phyloP scores from a whole-genome alignment of 2,113 vertebrate genomes.

The Calypte anna region DNA sequence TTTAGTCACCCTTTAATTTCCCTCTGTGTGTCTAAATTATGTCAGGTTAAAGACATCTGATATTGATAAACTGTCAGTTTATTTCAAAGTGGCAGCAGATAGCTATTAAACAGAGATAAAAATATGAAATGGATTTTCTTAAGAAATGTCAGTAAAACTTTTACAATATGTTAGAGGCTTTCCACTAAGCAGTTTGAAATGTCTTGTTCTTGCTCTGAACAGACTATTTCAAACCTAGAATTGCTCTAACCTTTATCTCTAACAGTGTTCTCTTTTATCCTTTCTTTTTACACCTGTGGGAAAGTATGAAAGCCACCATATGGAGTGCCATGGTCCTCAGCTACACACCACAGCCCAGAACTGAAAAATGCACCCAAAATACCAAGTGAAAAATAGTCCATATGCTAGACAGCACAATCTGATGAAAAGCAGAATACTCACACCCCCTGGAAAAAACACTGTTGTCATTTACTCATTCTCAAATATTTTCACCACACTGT shows the following conservation, averaged over 20 bases:
- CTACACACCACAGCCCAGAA: slow-evolving; percentile 3
- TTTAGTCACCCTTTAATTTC: not conserved
- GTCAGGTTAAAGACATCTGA: slow-evolving; percentile 41
- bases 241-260: slow-evolving; percentile 40
- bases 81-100: slow-evolving; percentile 58
- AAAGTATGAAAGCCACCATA: slow-evolving; percentile 51
- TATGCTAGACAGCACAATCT: slow-evolving; percentile 57
- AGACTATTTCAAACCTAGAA: slow-evolving; percentile 43
- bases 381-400: slow-evolving; percentile 54
- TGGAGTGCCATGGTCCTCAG: slow-evolving; percentile 12
- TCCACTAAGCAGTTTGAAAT: slow-evolving; percentile 36
- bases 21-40: not conserved
- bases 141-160: slow-evolving; percentile 71
- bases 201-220: slow-evolving; percentile 18
- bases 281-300: slow-evolving; percentile 55
- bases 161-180: slow-evolving; percentile 59
- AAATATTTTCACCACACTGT: slow-evolving; percentile 37
- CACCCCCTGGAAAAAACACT: not conserved
- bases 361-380: slow-evolving; percentile 36
- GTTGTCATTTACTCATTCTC: slow-evolving; percentile 42
- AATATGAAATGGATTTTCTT: slow-evolving; percentile 69
- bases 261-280: slow-evolving; percentile 22
- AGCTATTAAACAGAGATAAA: slow-evolving; percentile 68
- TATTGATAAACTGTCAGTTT: slow-evolving; percentile 72
- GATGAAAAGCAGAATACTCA: slow-evolving; percentile 42